A percentile compares a stretch with the other conserved stretches of the same genome.
These are phyloP conservation scores for Cataglyphis hispanica DNA, from an alignment of 1,140 invertebrate genomes.

Conservation along the genomic window DNA sequence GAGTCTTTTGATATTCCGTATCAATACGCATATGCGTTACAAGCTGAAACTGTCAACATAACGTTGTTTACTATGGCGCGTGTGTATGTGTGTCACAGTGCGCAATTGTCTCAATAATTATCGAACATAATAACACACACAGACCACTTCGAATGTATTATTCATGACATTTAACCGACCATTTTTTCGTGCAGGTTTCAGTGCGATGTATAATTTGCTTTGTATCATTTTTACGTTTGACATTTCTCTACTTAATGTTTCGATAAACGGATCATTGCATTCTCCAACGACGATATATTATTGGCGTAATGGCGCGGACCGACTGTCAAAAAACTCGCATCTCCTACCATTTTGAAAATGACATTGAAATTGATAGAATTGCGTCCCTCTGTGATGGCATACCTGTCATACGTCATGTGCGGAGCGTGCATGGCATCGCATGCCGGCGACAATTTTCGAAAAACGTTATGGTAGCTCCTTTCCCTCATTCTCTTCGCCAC, in stretches of 20 bases:
- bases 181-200: constrained; percentile 27
- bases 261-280: constrained; percentile 20
- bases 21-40: neutral
- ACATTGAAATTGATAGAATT: constrained; percentile 57
- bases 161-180: neutral
- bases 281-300: constrained; percentile 30
- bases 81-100: neutral
- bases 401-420: constrained; percentile 36
- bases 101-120: constrained; percentile 47
- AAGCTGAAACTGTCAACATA: neutral
- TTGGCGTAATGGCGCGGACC: constrained; percentile 62
- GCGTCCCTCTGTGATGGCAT: constrained; percentile 22
- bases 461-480: constrained; percentile 16
- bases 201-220: constrained; percentile 28
- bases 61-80: constrained; percentile 25
- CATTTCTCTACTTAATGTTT: constrained; percentile 33
- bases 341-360: constrained; percentile 6
- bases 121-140: neutral
- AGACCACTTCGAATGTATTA: neutral
- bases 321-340: constrained; percentile 56
- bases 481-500: neutral
- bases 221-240: constrained; percentile 33
- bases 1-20: neutral
- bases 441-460: constrained; percentile 35
- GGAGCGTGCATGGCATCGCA: constrained; percentile 36